Base-by-base conservation (phyloP, 2,113 vertebrate genomes). In the Neodontobutis hainanensis region DNA sequence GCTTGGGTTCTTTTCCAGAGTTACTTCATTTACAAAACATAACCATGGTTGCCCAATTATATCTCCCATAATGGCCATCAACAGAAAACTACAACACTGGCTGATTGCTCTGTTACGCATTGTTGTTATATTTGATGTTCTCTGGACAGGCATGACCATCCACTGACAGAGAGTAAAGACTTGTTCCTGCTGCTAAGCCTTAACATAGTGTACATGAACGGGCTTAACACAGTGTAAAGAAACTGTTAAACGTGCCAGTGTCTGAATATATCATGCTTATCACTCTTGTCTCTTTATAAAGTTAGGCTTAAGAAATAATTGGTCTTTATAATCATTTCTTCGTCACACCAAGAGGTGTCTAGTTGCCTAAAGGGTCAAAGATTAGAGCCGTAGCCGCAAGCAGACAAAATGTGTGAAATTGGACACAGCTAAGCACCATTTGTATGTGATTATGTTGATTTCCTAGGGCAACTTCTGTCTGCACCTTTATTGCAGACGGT, bases 91-190 rank as follows among this genome's bases (percentile, higher is more conserved):
- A 68, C 79, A 90, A 86, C 81, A 73, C 57, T 42, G 10, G 61
- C 75, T 91, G 85, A 88, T 81, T 88, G 75, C 84, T 77, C 79
- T 71, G 75, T 88, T 75, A 82, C 27, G 61, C 74, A 65, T 66
- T 86, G 82, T 92, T 92, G 87, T 91, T 90, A 85, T 82, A 87
- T 91, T 92, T 90, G 87, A 90, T 90, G 91, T 87, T 67, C 84
- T 78, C 77, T 84, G 69, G 63, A 72, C 85, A 88, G 75, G 82
- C 85, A 64, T 88, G 86, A 89, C 81, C 49, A 77, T 74, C 78
- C 53, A 65, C 44, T 50, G 78, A 91, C 90, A 93, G 42, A 16
- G 66, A 75, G 70, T 69, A 65, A 38, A 60, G 60, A 69, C 82
- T 69, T 89, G 89, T 92, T 89, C 90, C 86, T 27, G 19, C 19